These are phyloP conservation scores for Poeciliopsis gracilis DNA, from an alignment of 2,797 vertebrate genomes.

Conservation along the genomic window DNA sequence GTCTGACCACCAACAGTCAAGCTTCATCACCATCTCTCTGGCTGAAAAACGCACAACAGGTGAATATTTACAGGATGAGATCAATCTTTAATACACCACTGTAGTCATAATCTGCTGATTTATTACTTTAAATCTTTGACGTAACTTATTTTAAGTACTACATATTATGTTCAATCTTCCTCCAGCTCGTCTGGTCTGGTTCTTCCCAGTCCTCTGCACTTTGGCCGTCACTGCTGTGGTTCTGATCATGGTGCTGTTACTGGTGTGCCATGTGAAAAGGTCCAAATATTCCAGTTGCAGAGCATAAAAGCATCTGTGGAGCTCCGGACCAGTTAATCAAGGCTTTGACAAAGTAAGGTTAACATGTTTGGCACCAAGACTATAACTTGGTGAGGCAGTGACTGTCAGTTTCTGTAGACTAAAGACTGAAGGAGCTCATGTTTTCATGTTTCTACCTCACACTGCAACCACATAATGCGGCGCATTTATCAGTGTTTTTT, in stretches of 20 bases:
- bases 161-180: not conserved
- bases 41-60: slow-evolving; percentile 34
- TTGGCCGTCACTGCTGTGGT: not conserved
- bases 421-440: not conserved
- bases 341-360: not conserved
- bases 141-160: not conserved
- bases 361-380: not conserved
- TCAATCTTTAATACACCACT: not conserved
- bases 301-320: slow-evolving; percentile 82
- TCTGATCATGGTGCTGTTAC: not conserved
- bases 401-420: not conserved
- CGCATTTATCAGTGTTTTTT: not conserved
- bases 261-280: not conserved
- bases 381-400: not conserved
- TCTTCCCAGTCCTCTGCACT: not conserved
- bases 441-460: not conserved
- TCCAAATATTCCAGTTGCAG: slow-evolving; percentile 42
- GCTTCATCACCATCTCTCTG: slow-evolving; percentile 43
- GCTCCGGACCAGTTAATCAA: slow-evolving; percentile 70
- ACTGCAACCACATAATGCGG: not conserved
- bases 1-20: fast-evolving
- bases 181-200: not conserved
- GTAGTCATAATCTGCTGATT: not conserved
- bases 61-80: not conserved
- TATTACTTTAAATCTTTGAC: not conserved